Evolutionary conservation across 2,113 vertebrate species (phyloP), one percentile per base, ranked within the genome.

Genomic region (Passer domesticus): DNA sequence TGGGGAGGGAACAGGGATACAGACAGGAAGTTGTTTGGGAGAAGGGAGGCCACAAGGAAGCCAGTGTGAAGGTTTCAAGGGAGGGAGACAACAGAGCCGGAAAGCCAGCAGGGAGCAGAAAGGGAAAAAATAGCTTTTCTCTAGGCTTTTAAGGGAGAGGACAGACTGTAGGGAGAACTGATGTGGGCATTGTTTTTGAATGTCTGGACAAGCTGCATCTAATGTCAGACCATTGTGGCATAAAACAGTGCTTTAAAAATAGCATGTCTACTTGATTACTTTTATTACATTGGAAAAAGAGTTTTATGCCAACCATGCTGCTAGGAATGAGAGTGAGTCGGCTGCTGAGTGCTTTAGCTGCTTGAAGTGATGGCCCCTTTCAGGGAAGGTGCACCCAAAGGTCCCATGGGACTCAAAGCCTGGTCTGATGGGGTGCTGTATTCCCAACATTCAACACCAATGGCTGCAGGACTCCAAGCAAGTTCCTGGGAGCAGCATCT

Each of bases 1-100:
- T 35, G 66, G 92, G 92, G 95, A 93, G 87, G 92, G 88, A 90
- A 55, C 75, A 62, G 80, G 92, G 95, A 95, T 95, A 90, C 84
- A 82, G 95, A 94, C 73, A 35, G 96, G 95, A 97, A 97, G 93
- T 74, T 95, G 62, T 84, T 95, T 95, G 93, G 92, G 94, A 96
- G 88, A 96, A 96, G 89, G 89, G 92, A 97, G 91, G 95, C 90
- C 84, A 62, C 22, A 10, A 95, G 93, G 93, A 95, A 96, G 95
- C 91, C 85, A 81, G 90, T 88, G 78, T 96, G 93, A 96, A 93
- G 91, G 89, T 94, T 97, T 97, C 91, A 92, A 90, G 93, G 89
- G 89, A 95, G 78, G 72, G 78, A 93, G 95, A 92, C 95, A 92
- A 87, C 78, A 93, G 91, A 92, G 84, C 95, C 94, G 96, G 96